Conservation (phyloP, 2,797 vertebrate genomes). For the Novumbra hubbsi region DNA sequence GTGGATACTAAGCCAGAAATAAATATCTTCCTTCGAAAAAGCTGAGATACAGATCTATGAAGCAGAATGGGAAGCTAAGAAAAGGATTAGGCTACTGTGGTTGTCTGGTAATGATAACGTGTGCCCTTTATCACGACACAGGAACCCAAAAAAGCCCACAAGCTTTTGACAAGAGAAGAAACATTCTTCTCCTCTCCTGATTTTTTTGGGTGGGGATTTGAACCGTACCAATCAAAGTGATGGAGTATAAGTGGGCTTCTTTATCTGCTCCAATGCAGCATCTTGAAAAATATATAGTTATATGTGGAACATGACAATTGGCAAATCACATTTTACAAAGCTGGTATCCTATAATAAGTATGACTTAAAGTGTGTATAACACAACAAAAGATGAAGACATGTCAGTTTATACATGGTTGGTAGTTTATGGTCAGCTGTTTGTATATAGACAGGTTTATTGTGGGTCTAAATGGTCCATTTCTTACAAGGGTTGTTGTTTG, state of each 20-base stretch:
- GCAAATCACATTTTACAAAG: background rate
- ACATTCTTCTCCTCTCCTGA: background rate
- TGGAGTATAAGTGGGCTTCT: conserved; percentile 50
- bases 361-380: background rate
- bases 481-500: background rate
- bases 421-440: no score
- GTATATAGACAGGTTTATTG: background rate
- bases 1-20: background rate
- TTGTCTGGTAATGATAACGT: conserved; percentile 45
- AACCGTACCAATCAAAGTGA: conserved; percentile 41
- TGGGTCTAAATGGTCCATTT: no score
- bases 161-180: background rate
- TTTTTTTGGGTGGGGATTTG: conserved; percentile 30
- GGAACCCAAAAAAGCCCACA: conserved; percentile 35
- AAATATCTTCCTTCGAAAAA: background rate
- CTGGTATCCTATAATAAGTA: background rate
- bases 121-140: conserved; percentile 35
- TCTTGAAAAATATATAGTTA: conserved; percentile 29
- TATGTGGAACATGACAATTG: background rate
- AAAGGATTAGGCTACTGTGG: conserved; percentile 53
- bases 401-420: no score
- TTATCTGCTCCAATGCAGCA: conserved; percentile 41
- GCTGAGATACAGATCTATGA: conserved; percentile 52
- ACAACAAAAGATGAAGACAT: background rate
- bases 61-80: conserved; percentile 41